Conservation (phyloP, 2,113 vertebrate genomes). For the Hydrolagus affinis region DNA sequence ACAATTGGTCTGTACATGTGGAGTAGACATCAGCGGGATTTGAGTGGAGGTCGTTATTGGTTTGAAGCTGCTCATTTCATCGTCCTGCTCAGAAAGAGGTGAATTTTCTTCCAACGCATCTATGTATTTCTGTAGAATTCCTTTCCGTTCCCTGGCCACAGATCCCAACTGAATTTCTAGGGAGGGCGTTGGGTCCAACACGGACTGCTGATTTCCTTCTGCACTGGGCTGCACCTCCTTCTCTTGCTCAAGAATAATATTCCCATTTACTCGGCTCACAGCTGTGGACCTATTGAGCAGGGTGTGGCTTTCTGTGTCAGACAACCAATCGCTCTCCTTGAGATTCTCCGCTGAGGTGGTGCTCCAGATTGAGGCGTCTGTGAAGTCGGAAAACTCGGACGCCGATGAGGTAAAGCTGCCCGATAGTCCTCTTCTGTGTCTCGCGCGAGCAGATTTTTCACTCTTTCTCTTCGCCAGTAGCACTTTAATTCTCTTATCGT, state of each 20-base stretch:
- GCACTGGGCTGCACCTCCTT: background rate
- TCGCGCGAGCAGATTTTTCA: slow-evolving; percentile 46
- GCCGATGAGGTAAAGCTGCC: slow-evolving; percentile 67
- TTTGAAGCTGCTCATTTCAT: slow-evolving; percentile 38
- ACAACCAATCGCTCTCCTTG: no score
- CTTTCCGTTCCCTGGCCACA: background rate
- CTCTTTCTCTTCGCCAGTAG: slow-evolving; percentile 52
- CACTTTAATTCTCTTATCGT: slow-evolving; percentile 35
- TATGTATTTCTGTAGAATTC: slow-evolving; percentile 33
- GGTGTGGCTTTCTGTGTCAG: background rate
- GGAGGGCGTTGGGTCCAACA: background rate
- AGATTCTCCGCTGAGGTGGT: slow-evolving; percentile 36
- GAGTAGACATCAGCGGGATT: slow-evolving; percentile 35
- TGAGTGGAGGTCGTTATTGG: slow-evolving; percentile 31
- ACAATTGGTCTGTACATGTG: slow-evolving; percentile 26
- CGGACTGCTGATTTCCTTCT: background rate
- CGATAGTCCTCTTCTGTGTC: slow-evolving; percentile 39
- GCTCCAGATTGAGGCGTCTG: slow-evolving; percentile 9
- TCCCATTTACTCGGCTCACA: background rate
- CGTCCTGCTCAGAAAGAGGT: slow-evolving; percentile 28
- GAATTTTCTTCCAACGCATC: slow-evolving; percentile 35
- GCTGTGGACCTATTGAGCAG: background rate
- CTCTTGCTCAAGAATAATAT: background rate
- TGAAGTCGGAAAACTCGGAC: slow-evolving; percentile 37
- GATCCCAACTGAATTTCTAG: background rate